Conservation (phyloP, 2,797 vertebrate genomes). For the Corythornis leucogaster region DNA sequence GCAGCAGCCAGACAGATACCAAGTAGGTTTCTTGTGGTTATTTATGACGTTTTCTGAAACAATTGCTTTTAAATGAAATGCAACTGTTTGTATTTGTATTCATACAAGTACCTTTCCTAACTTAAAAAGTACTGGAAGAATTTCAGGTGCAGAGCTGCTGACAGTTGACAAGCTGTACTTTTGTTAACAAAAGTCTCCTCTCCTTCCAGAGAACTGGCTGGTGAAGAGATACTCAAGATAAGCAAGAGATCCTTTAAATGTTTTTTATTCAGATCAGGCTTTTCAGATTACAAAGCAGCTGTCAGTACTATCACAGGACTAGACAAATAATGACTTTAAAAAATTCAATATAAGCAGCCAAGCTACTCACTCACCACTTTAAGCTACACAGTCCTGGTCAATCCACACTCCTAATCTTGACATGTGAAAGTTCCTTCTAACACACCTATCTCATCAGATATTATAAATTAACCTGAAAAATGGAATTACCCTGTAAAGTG, state of each 20-base stretch:
- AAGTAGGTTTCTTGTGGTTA: background rate
- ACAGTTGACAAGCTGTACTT: background rate
- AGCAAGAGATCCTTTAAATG: background rate
- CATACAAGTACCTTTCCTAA: background rate
- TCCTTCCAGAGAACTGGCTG: background rate
- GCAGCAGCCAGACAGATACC: fast-evolving
- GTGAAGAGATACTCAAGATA: background rate
- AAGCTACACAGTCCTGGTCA: background rate
- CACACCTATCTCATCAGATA: background rate
- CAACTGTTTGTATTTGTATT: background rate
- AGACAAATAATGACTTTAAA: background rate
- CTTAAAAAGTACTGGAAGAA: background rate
- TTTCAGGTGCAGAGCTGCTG: background rate
- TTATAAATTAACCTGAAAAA: background rate
- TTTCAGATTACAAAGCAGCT: background rate
- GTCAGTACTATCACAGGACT: background rate
- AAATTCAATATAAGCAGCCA: background rate
- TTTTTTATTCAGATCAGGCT: background rate
- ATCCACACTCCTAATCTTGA: background rate
- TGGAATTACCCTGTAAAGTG: background rate
- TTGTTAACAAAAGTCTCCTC: background rate
- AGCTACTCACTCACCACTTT: background rate
- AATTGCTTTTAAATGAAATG: background rate
- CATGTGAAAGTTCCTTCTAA: background rate
- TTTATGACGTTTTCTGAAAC: background rate